A percentile compares a stretch with the other conserved stretches of the same genome.
Conservation (phyloP, 2,797 vertebrate species). For the Cossypha niveicapilla region DNA sequence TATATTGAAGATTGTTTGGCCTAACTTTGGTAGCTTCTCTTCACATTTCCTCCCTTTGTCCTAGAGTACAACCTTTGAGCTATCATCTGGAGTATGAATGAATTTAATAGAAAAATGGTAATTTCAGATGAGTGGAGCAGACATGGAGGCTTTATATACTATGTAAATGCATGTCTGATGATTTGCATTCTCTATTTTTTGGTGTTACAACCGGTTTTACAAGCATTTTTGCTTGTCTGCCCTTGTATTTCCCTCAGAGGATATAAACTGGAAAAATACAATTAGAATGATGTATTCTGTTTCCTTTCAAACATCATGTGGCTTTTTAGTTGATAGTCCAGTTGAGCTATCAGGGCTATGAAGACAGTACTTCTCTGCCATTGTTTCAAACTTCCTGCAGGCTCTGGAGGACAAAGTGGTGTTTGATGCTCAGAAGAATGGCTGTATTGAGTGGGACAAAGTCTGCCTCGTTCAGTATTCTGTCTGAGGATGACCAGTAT, state of each 20-base stretch:
- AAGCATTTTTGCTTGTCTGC: background rate
- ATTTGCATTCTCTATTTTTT: background rate
- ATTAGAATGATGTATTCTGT: background rate
- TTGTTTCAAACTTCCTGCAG: slow-evolving; percentile 53
- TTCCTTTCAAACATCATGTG: background rate
- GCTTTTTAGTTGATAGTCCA: slow-evolving; percentile 14
- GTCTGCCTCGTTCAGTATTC: slow-evolving; percentile 54
- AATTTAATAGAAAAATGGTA: background rate
- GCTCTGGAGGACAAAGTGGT: slow-evolving; percentile 1
- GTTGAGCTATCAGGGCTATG: background rate
- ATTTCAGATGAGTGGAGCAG: background rate
- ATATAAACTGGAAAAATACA: background rate
- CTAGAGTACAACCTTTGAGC: background rate
- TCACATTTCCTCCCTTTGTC: background rate
- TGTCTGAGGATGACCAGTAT: slow-evolving; percentile 26
- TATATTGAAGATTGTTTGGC: background rate
- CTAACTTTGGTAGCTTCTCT: background rate
- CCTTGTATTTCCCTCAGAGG: background rate
- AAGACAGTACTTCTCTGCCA: slow-evolving; percentile 33
- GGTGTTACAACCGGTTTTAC: background rate
- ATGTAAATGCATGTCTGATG: background rate
- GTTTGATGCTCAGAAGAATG: slow-evolving; percentile 56
- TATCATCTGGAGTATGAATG: background rate
- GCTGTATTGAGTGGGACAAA: slow-evolving; percentile 43
- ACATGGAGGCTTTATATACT: background rate